A percentile compares a stretch with the other conserved stretches of the same genome.
Evolutionary conservation across 2,113 vertebrate species (phyloP).

Genomic region (Ascaphus truei): DNA sequence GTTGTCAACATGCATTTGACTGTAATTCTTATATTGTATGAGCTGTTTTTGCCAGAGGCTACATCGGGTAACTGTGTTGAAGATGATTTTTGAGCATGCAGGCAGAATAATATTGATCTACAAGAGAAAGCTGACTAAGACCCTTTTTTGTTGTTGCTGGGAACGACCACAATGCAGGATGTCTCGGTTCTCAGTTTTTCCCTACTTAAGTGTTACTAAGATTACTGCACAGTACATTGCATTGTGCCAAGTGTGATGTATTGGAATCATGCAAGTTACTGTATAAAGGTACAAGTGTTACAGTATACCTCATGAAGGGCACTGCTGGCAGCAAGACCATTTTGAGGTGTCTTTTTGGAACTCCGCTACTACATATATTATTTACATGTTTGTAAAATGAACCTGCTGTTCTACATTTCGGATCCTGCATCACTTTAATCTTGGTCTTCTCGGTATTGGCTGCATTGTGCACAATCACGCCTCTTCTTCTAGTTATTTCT

Average conservation of each 20-base stretch:
- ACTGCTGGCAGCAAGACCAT: background rate
- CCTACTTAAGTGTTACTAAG: background rate
- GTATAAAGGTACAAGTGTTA: conserved; percentile 11
- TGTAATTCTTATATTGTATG: too few relatives aligned
- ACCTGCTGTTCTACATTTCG: background rate
- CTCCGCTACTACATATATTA: conserved; percentile 16
- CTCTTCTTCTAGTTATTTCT: background rate
- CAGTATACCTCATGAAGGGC: background rate
- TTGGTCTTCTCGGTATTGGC: background rate
- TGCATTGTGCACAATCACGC: conserved; percentile 6
- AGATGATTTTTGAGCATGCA: too few relatives aligned
- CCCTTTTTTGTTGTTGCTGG: background rate
- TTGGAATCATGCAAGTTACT: conserved; percentile 12
- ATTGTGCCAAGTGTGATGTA: conserved; percentile 14
- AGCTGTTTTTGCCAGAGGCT: too few relatives aligned
- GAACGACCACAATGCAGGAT: conserved; percentile 7
- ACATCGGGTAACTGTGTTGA: too few relatives aligned
- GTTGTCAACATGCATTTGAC: too few relatives aligned
- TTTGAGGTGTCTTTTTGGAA: background rate
- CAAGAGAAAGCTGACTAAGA: background rate
- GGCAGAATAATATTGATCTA: too few relatives aligned
- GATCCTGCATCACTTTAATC: background rate
- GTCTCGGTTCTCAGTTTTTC: background rate
- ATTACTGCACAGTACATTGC: background rate
- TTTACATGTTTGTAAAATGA: conserved; percentile 21